These are phyloP conservation scores for Ruditapes philippinarum DNA, from an alignment of 1,140 invertebrate genomes.

Conservation along the genomic window DNA sequence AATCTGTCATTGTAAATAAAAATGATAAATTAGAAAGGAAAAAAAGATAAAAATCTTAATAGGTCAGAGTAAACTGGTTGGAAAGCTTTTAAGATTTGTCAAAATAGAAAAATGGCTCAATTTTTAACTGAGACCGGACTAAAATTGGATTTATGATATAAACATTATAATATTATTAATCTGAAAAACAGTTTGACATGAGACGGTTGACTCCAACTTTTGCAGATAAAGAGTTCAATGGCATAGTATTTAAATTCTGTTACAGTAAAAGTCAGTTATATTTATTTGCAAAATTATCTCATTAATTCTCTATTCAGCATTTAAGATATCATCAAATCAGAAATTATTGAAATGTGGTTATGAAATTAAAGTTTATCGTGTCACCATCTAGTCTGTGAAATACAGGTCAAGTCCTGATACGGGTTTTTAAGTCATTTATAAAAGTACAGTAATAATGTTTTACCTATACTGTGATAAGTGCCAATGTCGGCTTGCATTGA, in stretches of 20 bases:
- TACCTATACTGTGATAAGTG: too few species aligned
- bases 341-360: background rate
- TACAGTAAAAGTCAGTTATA: too few species aligned
- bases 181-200: background rate
- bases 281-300: too few species aligned
- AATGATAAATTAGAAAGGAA: constrained; percentile 1
- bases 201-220: background rate
- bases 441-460: too few species aligned
- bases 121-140: background rate
- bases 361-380: background rate
- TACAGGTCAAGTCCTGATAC: background rate
- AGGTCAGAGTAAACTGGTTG: background rate
- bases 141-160: background rate
- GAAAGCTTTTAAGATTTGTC: background rate
- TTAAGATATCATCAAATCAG: too few species aligned
- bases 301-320: too few species aligned
- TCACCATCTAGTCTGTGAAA: background rate
- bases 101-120: background rate
- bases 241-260: too few species aligned
- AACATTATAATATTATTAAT: background rate
- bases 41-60: constrained; percentile 19
- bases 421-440: too few species aligned
- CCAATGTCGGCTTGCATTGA: too few species aligned
- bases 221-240: background rate
- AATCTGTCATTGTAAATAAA: background rate